Evolutionary conservation across 2,888 invertebrate species (phyloP).

Genomic region (Eupeodes luniger): DNA sequence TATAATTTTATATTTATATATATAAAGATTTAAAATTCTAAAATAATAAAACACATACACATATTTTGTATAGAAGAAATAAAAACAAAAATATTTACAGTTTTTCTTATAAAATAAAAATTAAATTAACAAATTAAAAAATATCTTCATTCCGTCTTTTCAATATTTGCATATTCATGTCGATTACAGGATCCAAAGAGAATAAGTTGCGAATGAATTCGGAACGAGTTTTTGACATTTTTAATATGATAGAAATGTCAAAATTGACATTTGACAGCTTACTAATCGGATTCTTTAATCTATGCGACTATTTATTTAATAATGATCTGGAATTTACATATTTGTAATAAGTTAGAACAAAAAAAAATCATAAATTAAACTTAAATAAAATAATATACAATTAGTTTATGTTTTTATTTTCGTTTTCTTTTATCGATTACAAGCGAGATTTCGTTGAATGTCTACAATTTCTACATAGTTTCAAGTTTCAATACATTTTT

Average conservation of each 20-base stretch:
- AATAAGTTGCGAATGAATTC: too few species aligned
- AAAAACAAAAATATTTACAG: conserved; percentile 42
- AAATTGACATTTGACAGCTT: too few species aligned
- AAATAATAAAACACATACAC: conserved; percentile 43
- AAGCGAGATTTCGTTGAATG: conserved; percentile 35
- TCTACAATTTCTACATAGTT: conserved; percentile 3
- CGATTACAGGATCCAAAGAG: too few species aligned
- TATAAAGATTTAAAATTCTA: conserved; percentile 24
- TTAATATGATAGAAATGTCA: too few species aligned
- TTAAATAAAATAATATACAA: conserved; percentile 44
- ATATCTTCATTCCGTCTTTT: not conserved
- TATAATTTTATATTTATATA: not conserved
- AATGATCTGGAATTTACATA: too few species aligned
- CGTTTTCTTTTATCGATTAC: conserved; percentile 26
- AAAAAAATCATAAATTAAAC: conserved; percentile 41
- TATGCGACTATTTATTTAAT: too few species aligned
- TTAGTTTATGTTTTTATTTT: conserved; percentile 15
- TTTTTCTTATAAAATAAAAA: conserved; percentile 21
- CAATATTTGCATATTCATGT: not conserved
- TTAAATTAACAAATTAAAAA: conserved; percentile 20
- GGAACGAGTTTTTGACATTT: too few species aligned
- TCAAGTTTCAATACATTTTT: conserved; percentile 16
- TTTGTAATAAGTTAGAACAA: not conserved
- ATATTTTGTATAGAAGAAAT: conserved; percentile 26
- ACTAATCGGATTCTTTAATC: too few species aligned